phyloP scores from a whole-genome alignment of 2,113 vertebrate genomes.

The Calcarius ornatus region DNA sequence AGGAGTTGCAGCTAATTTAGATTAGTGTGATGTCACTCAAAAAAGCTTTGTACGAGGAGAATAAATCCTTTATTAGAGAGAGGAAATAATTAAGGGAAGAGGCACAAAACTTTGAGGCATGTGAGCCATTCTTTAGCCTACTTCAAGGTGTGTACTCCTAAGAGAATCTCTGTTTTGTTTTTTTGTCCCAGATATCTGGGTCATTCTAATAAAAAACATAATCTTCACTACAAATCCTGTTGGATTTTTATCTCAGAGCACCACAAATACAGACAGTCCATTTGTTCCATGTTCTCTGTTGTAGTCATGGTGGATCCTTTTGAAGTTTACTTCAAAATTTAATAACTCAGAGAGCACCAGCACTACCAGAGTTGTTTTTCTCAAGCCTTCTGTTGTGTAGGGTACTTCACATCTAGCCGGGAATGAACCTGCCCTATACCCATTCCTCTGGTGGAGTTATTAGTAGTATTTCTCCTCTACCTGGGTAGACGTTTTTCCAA shows the following conservation, averaged over 20 bases:
- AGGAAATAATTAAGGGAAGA: background rate
- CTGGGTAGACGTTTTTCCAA: background rate
- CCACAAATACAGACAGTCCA: background rate
- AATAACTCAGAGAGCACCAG: background rate
- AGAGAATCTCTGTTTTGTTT: background rate
- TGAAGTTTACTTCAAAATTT: background rate
- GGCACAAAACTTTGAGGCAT: background rate
- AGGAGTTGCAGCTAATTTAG: background rate
- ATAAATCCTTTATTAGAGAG: background rate
- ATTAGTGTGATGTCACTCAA: background rate
- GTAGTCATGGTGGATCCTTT: background rate
- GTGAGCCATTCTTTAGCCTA: background rate
- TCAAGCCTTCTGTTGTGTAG: background rate
- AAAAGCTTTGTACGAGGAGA: background rate
- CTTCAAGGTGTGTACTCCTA: background rate
- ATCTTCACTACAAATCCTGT: background rate
- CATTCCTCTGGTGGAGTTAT: background rate
- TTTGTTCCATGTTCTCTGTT: background rate
- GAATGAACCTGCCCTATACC: background rate
- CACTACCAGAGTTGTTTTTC: background rate
- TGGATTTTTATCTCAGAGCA: background rate
- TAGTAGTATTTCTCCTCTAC: background rate
- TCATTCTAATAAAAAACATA: background rate
- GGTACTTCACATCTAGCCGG: background rate
- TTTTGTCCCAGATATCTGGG: background rate